Evolutionary conservation across 2,888 invertebrate genomes (phyloP), one percentile per base, ranked within the genome.

Genomic region (Cecidostiba fungosa): DNA sequence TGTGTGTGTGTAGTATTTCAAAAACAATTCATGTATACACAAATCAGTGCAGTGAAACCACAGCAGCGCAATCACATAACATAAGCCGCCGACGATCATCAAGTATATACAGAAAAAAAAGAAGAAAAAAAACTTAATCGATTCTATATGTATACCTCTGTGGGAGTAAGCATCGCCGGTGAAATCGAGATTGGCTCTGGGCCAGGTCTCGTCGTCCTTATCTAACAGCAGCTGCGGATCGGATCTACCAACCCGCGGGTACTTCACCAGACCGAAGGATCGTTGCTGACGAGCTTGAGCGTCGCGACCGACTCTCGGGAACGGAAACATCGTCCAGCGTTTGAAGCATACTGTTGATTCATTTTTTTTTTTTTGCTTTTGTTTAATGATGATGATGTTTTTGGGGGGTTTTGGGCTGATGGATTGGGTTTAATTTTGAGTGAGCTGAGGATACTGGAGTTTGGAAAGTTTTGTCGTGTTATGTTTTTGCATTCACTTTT

Each of bases 161-260:
- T 6, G 66, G 3, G 66, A 29, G 66, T 66, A 23, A 66, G 66
- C 29, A 26, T 26, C 66, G 66, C 26, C 26, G 47, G 74, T 16
- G 39, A 39, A 72, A 39, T 39, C 39, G 72, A 32, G 77, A 19
- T 69, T 43, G 23, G 36, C 47, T 12, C 66, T 26, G 5, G 47
- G 14, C 83, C 72, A 73, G 23, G 4, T 10, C 66, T 26, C 66
- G 29, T 66, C 66, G 66, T 66, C 26, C 66, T 66, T 32, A 23
- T 39, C 26, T 39, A 32, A 72, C 23, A 59, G n/a, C 32, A 78
- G 1, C n/a, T 39, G 2, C 16, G 78, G 76, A 59, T 84, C 84
- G 69, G 86, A 84, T 32, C 84, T 78, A 29, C 86, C 86, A n/a
- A 86, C 47, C 16, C 86, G 29, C 19, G 84, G 86, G 62, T 70